phyloP scores from a whole-genome alignment of 2,797 vertebrate species.

The Pipistrellus pipistrellus region DNA sequence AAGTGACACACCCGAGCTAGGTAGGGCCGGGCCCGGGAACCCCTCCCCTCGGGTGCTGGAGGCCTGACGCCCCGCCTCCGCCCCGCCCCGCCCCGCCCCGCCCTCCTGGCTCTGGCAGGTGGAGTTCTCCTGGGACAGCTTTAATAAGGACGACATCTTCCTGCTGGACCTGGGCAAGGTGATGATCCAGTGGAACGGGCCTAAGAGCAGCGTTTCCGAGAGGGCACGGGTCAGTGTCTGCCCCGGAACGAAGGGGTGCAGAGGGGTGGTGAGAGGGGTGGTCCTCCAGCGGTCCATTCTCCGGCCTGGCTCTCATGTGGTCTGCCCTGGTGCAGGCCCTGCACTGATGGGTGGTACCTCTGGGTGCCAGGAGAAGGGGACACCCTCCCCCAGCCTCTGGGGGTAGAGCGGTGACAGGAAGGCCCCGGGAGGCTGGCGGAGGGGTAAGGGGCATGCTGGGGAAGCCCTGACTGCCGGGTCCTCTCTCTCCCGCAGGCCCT shows the following conservation, averaged over 20 bases:
- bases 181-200: constrained; percentile 95
- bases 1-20: neutral
- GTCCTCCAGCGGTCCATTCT: constrained; percentile 70
- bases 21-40: rapidly evolving
- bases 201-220: constrained; percentile 91
- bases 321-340: neutral
- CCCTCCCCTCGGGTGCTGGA: neutral
- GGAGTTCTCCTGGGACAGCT: constrained; percentile 93
- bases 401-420: neutral
- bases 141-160: constrained; percentile 93
- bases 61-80: neutral
- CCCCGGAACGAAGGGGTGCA: neutral
- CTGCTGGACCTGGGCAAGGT: constrained; percentile 92
- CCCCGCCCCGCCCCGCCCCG: neutral
- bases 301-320: neutral
- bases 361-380: neutral
- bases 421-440: neutral
- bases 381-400: neutral
- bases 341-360: neutral
- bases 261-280: constrained; percentile 69
- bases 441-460: rapidly evolving
- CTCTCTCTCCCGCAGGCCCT: constrained; percentile 85
- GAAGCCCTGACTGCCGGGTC: neutral
- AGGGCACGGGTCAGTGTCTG: constrained; percentile 88
- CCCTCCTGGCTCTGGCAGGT: constrained; percentile 87